phyloP scores from a whole-genome alignment of 2,797 vertebrate species.

The Semaprochilodus insignis region DNA sequence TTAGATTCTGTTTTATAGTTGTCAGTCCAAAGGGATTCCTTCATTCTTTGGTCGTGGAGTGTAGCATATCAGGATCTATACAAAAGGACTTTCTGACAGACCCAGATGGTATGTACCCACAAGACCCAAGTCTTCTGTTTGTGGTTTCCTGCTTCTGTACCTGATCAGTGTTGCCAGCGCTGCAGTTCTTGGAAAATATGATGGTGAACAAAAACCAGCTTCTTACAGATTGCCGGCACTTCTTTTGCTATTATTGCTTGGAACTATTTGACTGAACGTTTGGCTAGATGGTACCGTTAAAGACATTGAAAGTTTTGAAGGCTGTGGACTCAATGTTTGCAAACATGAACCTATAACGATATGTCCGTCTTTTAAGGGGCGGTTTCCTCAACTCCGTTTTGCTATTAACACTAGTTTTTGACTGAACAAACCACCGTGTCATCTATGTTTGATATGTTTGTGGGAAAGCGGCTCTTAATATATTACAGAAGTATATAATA shows the following conservation, averaged over 20 bases:
- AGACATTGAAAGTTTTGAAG: not conserved
- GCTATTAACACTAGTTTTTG: too few species aligned
- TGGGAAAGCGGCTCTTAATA: not conserved
- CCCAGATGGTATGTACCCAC: constrained; percentile 78
- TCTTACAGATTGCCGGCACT: constrained; percentile 1
- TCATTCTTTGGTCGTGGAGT: constrained; percentile 52
- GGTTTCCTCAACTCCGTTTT: constrained; percentile 10
- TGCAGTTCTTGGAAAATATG: constrained; percentile 44
- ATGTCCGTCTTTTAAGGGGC: constrained; percentile 11
- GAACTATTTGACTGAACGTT: not conserved
- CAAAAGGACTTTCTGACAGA: constrained; percentile 56
- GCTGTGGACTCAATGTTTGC: not conserved
- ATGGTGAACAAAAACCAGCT: constrained; percentile 1
- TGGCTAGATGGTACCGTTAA: not conserved
- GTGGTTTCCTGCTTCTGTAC: constrained; percentile 51
- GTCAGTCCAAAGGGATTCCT: constrained; percentile 55
- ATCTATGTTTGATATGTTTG: not conserved
- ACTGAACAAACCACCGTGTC: not conserved
- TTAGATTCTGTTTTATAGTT: constrained; percentile 50
- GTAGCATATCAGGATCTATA: constrained; percentile 47
- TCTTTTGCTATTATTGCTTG: not conserved
- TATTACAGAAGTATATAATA: too few species aligned
- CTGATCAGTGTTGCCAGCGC: constrained; percentile 26
- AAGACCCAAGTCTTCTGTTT: constrained; percentile 45
- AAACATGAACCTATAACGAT: not conserved